These are phyloP conservation scores for Pelusios castaneus DNA, from an alignment of 2,113 vertebrate species.

Conservation along the genomic window DNA sequence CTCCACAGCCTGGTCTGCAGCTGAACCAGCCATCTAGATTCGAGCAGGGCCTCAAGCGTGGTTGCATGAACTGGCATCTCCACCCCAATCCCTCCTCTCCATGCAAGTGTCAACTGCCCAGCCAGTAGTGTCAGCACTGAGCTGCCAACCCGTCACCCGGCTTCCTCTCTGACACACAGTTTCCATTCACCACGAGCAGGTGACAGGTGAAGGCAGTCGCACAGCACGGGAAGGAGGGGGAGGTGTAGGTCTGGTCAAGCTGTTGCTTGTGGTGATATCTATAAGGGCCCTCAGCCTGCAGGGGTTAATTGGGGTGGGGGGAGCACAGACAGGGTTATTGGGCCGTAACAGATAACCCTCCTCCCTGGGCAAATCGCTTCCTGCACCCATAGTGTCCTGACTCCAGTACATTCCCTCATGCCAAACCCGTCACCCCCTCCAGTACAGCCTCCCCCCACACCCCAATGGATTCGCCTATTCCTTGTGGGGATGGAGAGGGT, in stretches of 20 bases:
- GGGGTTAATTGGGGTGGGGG: background rate
- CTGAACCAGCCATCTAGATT: background rate
- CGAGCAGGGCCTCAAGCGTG: background rate
- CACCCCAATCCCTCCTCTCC: background rate
- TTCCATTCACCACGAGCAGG: background rate
- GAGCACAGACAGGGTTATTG: background rate
- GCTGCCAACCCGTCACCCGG: background rate
- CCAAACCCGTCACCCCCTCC: background rate
- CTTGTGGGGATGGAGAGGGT: no score
- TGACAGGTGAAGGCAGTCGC: background rate
- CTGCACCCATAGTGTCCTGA: background rate
- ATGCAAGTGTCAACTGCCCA: rapidly evolving
- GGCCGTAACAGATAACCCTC: background rate
- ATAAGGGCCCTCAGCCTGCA: background rate
- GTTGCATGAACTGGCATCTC: background rate
- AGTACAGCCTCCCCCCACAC: no score
- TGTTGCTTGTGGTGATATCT: no score
- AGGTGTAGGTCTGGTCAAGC: background rate
- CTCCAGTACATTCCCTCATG: background rate
- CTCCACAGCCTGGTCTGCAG: background rate
- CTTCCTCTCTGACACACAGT: conserved; percentile 31
- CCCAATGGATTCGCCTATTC: background rate
- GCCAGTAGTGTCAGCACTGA: background rate
- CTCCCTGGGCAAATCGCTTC: background rate
- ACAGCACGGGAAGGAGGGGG: background rate